Evolutionary conservation across 2,888 invertebrate species (phyloP), one percentile per base, ranked within the genome.

Genomic region (Euzophera pinguis): DNA sequence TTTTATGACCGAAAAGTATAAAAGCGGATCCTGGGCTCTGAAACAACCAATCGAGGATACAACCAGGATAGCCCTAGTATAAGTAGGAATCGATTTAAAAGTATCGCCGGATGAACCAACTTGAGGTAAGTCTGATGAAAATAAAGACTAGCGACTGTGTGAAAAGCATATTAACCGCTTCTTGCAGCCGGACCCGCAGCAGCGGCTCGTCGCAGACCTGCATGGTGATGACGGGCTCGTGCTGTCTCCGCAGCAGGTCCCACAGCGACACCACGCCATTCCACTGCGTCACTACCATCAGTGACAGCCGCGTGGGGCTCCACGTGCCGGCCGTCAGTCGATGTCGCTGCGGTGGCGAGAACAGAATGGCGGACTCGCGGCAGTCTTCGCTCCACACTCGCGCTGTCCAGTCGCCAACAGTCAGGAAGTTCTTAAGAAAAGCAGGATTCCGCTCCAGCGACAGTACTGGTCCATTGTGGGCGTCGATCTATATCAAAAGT

Each of bases 371-470:
- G 42, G 97, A 97, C 75, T 98, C 98, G 55, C 94, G 93, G 73
- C 97, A 97, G 73, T 98, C 98, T 81, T 98, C 98, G 2, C 97
- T 96, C 97, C 98, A 98, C 63, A 98, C 94, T 63, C 95, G 92
- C 0, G 96, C 95, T 41, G 96, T 96, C 96, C 97, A 98, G 81
- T 98, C 98, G 1, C 98, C 98, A 41, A 98, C 94, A 0, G 97
- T 96, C 54, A 99, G 87, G 81, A 98, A 98, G 79, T 97, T 98
- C 84, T 98, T 98, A 1, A 97, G 93, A 84, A 97, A 98, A 27
- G 94, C 95, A 0, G 98, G 97, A 88, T 98, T 98, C 57, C 99
- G 92, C 71, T 97, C 95, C 51, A 98, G 88, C 4, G 96, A 93
- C 73, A 95, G 93, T 1, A 98, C 95, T 0, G 97, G 96, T 0